Evolutionary conservation across 35 echinoderm and acorn worm species (phyloP).

Genomic region (Acanthaster planci): DNA sequence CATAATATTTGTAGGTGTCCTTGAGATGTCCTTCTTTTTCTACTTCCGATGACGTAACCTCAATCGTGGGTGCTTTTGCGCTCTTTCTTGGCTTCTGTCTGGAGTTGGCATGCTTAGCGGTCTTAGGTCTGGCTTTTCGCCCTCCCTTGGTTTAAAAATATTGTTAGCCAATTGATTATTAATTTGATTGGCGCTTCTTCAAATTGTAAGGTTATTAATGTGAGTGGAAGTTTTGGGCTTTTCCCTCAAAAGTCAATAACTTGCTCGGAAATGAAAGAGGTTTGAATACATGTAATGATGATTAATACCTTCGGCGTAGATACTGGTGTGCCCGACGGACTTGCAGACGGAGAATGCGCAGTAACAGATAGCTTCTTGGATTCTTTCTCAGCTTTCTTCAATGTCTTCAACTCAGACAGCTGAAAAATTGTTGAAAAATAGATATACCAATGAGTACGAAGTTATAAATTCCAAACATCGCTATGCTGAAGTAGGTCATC

Average conservation of each 20-base stretch:
- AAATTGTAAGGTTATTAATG: too few species aligned
- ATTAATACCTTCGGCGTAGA: slow-evolving; percentile 7
- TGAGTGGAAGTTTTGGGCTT: too few species aligned
- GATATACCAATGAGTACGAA: neutral
- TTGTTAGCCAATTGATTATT: neutral
- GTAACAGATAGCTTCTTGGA: neutral
- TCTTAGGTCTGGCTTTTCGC: slow-evolving; percentile 53
- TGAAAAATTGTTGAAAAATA: slow-evolving; percentile 1
- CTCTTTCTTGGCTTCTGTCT: slow-evolving; percentile 64
- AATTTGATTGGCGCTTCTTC: too few species aligned
- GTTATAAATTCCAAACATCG: too few species aligned
- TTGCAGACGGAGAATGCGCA: neutral
- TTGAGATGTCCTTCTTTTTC: slow-evolving; percentile 46
- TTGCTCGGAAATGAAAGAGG: too few species aligned
- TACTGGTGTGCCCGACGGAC: neutral
- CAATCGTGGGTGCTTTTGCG: slow-evolving; percentile 33
- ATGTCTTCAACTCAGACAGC: slow-evolving; percentile 41
- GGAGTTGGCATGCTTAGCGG: slow-evolving; percentile 69
- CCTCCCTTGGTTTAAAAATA: neutral
- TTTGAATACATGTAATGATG: too few species aligned
- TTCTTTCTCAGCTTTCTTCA: slow-evolving; percentile 32
- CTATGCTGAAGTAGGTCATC: too few species aligned
- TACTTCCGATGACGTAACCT: slow-evolving; percentile 5
- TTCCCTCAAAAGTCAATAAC: too few species aligned
- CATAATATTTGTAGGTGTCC: slow-evolving; percentile 89